Evolutionary conservation across 2,888 invertebrate species (phyloP).

Genomic region (Hololepta plana): DNA sequence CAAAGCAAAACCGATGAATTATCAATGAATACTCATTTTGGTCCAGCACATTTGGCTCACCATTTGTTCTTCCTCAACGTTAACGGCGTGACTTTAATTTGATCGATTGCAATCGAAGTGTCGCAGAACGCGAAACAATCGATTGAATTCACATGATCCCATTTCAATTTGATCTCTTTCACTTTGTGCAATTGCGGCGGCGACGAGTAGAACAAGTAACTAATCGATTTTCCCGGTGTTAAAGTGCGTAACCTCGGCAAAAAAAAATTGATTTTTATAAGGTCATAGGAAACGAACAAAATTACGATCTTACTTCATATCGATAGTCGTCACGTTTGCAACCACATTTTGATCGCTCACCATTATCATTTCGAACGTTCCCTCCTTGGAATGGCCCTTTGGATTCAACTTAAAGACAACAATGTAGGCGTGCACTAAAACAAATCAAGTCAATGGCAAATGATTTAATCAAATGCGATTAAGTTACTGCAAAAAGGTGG

Average conservation of each 20-base stretch:
- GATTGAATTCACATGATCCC: constrained; percentile 17
- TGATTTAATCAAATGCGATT: constrained; percentile 1
- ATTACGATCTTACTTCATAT: constrained; percentile 12
- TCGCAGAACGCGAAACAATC: constrained; percentile 17
- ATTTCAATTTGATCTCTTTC: constrained; percentile 19
- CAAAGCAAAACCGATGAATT: too few relatives aligned
- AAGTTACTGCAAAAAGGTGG: constrained; percentile 23
- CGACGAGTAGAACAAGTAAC: constrained; percentile 18
- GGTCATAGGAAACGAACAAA: constrained; percentile 1
- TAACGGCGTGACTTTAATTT: constrained; percentile 13
- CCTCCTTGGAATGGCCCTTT: too few relatives aligned
- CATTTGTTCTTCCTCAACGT: constrained; percentile 7
- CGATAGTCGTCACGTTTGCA: constrained; percentile 14
- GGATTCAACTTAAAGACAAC: too few relatives aligned
- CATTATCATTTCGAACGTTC: constrained; percentile 21
- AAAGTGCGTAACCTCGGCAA: constrained; percentile 10
- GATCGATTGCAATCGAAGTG: constrained; percentile 15
- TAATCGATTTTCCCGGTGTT: constrained; percentile 11
- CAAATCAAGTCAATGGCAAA: too few relatives aligned
- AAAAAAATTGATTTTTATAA: not conserved
- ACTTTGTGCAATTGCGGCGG: constrained; percentile 16
- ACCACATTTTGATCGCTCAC: constrained; percentile 16
- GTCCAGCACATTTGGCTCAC: too few relatives aligned
- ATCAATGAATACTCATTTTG: too few relatives aligned
- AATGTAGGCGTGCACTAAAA: constrained; percentile 14